A percentile compares a stretch with the other conserved stretches of the same genome.
These are phyloP conservation scores for Pelodytes ibericus DNA, from an alignment of 2,797 vertebrate genomes.

Conservation along the genomic window DNA sequence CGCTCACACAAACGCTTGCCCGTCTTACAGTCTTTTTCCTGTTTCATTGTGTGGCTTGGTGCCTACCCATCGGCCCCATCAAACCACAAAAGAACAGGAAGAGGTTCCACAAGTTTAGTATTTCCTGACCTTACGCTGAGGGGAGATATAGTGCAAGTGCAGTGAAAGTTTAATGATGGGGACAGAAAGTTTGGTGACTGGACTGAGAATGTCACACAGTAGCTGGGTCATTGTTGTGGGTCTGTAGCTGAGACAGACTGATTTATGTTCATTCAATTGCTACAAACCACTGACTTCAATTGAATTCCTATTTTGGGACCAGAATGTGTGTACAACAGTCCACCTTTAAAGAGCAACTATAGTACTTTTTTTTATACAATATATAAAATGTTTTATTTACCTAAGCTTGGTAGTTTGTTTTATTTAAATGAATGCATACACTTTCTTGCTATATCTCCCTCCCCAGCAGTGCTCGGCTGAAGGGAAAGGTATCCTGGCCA, in stretches of 20 bases:
- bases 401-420: no score
- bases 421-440: no score
- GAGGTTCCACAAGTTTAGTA: conserved; percentile 70
- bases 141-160: conserved; percentile 59
- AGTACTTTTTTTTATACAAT: no score
- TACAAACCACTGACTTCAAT: no score
- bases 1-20: conserved; percentile 60
- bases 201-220: not conserved
- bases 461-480: no score
- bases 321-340: no score
- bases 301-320: no score
- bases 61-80: conserved; percentile 58
- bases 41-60: conserved; percentile 67
- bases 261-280: no score
- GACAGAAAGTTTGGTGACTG: conserved; percentile 9
- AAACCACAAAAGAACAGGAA: conserved; percentile 57
- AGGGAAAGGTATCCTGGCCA: no score
- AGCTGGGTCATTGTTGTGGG: conserved; percentile 1
- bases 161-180: conserved; percentile 36
- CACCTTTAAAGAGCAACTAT: no score
- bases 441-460: no score
- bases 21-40: conserved; percentile 72
- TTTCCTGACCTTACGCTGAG: conserved; percentile 71
- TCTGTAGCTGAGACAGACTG: conserved; percentile 3
- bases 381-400: no score